These are phyloP conservation scores for Nomada fucata DNA, from an alignment of 2,888 invertebrate genomes.

Conservation along the genomic window DNA sequence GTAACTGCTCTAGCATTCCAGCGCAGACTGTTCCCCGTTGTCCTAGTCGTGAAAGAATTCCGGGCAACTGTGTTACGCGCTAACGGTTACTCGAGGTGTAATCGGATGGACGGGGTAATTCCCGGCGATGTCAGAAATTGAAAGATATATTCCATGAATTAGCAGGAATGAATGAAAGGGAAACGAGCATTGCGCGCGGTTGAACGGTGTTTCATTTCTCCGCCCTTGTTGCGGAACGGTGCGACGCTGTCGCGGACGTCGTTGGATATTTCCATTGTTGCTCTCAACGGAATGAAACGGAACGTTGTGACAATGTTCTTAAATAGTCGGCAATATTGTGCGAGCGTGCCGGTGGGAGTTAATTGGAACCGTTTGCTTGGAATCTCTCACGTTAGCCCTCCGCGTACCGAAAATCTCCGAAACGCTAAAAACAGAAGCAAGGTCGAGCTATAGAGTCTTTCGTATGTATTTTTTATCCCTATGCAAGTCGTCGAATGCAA, in stretches of 20 bases:
- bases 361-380: slow-evolving; percentile 23
- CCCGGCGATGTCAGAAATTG: slow-evolving; percentile 11
- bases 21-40: neutral
- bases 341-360: slow-evolving; percentile 5
- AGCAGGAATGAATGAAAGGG: neutral
- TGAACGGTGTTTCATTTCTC: neutral
- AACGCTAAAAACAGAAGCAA: slow-evolving; percentile 18
- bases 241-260: neutral
- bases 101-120: neutral
- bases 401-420: neutral
- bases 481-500: neutral
- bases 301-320: slow-evolving; percentile 26
- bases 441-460: neutral
- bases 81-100: neutral
- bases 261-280: slow-evolving; percentile 15
- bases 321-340: slow-evolving; percentile 21
- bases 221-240: neutral
- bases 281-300: neutral
- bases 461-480: neutral
- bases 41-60: slow-evolving; percentile 4
- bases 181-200: neutral
- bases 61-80: slow-evolving; percentile 8
- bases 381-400: slow-evolving; percentile 14
- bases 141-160: neutral
- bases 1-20: slow-evolving; percentile 29